Conservation (phyloP, 2,888 invertebrate genomes). For the Chrysomela aeneicollis region DNA sequence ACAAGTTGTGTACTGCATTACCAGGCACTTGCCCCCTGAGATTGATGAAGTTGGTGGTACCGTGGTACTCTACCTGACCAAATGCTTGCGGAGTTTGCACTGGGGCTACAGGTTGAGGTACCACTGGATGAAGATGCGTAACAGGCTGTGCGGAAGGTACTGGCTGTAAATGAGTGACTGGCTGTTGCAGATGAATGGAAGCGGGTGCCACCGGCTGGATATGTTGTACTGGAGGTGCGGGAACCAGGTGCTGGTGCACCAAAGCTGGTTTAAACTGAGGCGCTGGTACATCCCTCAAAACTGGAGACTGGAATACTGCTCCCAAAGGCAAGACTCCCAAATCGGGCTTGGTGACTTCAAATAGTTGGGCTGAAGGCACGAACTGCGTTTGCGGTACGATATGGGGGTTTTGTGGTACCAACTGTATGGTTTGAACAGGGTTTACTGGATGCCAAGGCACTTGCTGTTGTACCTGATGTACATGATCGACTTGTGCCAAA, state of each 20-base stretch:
- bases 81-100: conserved; percentile 17
- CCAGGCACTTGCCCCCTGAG: conserved; percentile 33
- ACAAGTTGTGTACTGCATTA: conserved; percentile 30
- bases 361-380: conserved; percentile 43
- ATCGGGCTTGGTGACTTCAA: conserved; percentile 52
- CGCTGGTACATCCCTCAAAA: conserved; percentile 41
- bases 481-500: conserved; percentile 7
- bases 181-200: background rate
- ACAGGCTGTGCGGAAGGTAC: conserved; percentile 12
- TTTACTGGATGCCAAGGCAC: too few species aligned
- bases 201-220: conserved; percentile 22
- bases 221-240: conserved; percentile 18
- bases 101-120: conserved; percentile 15
- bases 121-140: conserved; percentile 15
- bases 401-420: conserved; percentile 12
- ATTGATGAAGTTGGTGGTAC: conserved; percentile 38
- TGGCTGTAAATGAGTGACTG: conserved; percentile 19
- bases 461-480: too few species aligned
- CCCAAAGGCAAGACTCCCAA: conserved; percentile 53
- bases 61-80: conserved; percentile 42
- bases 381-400: conserved; percentile 29
- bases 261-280: conserved; percentile 34
- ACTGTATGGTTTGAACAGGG: too few species aligned
- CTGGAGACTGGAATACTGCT: conserved; percentile 47
- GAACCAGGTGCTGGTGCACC: conserved; percentile 19